Evolutionary conservation across 2,888 invertebrate genomes (phyloP).

Genomic region (Parascotia fuliginaria): DNA sequence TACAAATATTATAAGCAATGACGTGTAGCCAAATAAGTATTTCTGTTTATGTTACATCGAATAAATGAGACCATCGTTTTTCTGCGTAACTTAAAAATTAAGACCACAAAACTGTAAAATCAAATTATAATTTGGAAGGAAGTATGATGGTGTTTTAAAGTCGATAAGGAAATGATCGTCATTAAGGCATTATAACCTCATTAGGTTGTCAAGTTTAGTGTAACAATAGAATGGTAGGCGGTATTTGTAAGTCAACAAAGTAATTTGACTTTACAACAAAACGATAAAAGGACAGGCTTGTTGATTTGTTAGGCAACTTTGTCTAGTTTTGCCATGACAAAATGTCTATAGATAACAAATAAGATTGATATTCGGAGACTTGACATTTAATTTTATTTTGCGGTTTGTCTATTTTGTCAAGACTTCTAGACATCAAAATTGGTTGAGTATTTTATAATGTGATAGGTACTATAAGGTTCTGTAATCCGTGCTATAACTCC

Average conservation of each 20-base stretch:
- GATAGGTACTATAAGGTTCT: too few relatives aligned
- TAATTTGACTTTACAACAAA: slow-evolving; percentile 48
- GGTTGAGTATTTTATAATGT: too few relatives aligned
- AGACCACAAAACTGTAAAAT: slow-evolving; percentile 3
- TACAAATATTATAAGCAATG: too few relatives aligned
- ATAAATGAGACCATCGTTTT: not conserved
- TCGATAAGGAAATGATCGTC: slow-evolving; percentile 22
- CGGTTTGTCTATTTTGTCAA: not conserved
- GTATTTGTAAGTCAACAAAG: slow-evolving; percentile 50
- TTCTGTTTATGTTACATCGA: not conserved
- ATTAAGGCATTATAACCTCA: slow-evolving; percentile 16
- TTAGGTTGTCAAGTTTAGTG: slow-evolving; percentile 29
- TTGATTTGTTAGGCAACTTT: slow-evolving; percentile 30
- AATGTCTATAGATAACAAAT: slow-evolving; percentile 21
- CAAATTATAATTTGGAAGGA: slow-evolving; percentile 6
- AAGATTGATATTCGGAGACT: slow-evolving; percentile 8
- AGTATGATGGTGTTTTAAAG: not conserved
- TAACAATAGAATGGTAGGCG: slow-evolving; percentile 51
- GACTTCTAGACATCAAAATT: not conserved
- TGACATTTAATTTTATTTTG: slow-evolving; percentile 1
- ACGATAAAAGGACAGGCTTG: slow-evolving; percentile 37
- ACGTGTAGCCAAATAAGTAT: too few relatives aligned
- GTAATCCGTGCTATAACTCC: too few relatives aligned
- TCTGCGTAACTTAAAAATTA: not conserved
- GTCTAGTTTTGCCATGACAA: slow-evolving; percentile 23